Conservation (phyloP, 2,888 invertebrate species). For the Cerceris ruficornis region DNA sequence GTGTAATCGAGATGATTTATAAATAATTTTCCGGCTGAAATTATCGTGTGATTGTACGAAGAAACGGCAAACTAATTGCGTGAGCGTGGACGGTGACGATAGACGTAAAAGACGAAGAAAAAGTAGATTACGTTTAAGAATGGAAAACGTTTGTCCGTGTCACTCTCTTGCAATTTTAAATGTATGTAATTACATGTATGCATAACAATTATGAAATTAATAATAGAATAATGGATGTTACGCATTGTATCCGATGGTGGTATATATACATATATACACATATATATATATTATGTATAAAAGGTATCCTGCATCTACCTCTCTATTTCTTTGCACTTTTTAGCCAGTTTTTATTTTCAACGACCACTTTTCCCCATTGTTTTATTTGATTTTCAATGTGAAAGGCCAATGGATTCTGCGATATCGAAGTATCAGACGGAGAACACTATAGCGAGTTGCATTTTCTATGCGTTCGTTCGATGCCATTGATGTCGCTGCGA, state of each 20-base stretch:
- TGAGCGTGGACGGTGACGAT: constrained; percentile 22
- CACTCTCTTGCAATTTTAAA: constrained; percentile 45
- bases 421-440: no score
- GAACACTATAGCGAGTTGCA: no score
- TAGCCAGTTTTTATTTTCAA: not conserved
- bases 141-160: constrained; percentile 30
- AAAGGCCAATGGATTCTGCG: no score
- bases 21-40: not conserved
- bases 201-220: constrained; percentile 59
- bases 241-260: constrained; percentile 72
- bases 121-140: constrained; percentile 1
- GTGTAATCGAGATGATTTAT: no score
- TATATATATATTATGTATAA: constrained; percentile 63
- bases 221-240: constrained; percentile 65
- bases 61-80: constrained; percentile 13
- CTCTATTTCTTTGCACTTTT: constrained; percentile 1
- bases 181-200: constrained; percentile 52
- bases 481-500: no score
- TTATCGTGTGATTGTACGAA: not conserved
- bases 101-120: not conserved
- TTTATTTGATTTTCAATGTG: no score
- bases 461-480: no score
- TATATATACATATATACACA: constrained; percentile 74
- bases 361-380: not conserved
- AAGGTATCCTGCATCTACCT: constrained; percentile 31